A percentile compares a stretch with the other conserved stretches of the same genome.
These are phyloP conservation scores for Falco naumanni DNA, from an alignment of 2,797 vertebrate species.

Conservation along the genomic window DNA sequence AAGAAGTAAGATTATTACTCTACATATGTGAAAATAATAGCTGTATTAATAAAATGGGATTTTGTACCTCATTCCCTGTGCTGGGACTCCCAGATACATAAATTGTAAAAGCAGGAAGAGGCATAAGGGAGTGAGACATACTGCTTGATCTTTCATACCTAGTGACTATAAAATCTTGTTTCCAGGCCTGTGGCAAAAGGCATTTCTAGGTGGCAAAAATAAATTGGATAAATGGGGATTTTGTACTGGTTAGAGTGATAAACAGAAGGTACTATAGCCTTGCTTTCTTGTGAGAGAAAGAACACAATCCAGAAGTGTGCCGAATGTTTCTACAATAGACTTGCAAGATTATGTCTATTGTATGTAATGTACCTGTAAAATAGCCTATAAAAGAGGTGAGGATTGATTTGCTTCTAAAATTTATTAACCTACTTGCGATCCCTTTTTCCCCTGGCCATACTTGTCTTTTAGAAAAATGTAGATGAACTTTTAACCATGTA, in stretches of 20 bases:
- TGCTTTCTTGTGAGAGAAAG: background rate
- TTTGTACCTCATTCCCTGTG: background rate
- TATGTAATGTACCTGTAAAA: background rate
- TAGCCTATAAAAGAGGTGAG: background rate
- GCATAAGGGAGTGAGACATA: background rate
- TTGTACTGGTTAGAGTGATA: background rate
- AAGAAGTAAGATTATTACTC: background rate
- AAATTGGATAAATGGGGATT: background rate
- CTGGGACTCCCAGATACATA: background rate
- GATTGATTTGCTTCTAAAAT: background rate
- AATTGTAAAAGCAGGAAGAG: background rate
- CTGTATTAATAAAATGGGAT: background rate
- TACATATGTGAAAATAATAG: background rate
- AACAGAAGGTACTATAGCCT: background rate
- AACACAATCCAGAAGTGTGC: background rate
- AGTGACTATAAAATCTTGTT: background rate
- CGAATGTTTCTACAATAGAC: background rate
- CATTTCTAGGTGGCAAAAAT: background rate
- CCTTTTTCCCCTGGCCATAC: background rate
- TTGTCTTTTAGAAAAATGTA: background rate
- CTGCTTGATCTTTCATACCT: background rate
- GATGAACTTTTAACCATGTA: background rate
- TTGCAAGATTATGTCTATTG: background rate
- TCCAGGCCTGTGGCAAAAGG: conserved; percentile 1
- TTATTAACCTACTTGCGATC: background rate